Evolutionary conservation across 2,888 invertebrate species (phyloP), one percentile per base, ranked within the genome.

Genomic region (Drosophila anomalipes): DNA sequence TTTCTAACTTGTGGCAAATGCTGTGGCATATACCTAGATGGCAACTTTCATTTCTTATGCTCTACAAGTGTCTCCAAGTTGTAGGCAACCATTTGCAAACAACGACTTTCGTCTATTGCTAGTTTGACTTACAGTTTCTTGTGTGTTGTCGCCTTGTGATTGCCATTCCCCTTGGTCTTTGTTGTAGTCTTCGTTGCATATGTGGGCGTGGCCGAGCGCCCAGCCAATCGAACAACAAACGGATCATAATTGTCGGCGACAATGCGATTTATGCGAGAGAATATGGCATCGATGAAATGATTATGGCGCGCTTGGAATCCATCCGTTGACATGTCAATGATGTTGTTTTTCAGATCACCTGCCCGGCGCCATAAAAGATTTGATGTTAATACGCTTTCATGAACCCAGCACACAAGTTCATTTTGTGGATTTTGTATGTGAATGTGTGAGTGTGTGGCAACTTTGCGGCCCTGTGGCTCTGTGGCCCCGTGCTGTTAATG

Each of bases 161-260:
- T 67, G 33, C 30, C 60, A 33, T 35, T 82, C 4, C 54, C 69
- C 52, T 74, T 86, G 53, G 61, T 64, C 65, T 72, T 75, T 53
- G 67, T 66, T 68, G 87, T 61, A 63, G 69, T 72, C 73, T 90
- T 91, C 37, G 81, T 44, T 49, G 74, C 41, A 33, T 71, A 44
- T 1, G 67, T 70, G 52, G 79, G 61, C 59, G 81, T 79, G 77
- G 73, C 83, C 28, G 89, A 67, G 28, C 90, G 83, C 12, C 90
- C 85, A 32, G 91, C 86, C 63, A 93, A 78, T 58, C 92, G 91
- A 0, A 97, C 97, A 79, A 96, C 96, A 68, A 97, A 97, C 0
- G 97, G 97, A 92, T 97, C 97, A 93, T 97, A 97, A 59, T 96
- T 97, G 77, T 95, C 95, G 58, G 96, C 95, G 78, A 97, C 94